Percentiles rank a stretch among this genome's conserved stretches.
Conservation (phyloP, 2,888 invertebrate species). For the Aphodius sticticus region DNA sequence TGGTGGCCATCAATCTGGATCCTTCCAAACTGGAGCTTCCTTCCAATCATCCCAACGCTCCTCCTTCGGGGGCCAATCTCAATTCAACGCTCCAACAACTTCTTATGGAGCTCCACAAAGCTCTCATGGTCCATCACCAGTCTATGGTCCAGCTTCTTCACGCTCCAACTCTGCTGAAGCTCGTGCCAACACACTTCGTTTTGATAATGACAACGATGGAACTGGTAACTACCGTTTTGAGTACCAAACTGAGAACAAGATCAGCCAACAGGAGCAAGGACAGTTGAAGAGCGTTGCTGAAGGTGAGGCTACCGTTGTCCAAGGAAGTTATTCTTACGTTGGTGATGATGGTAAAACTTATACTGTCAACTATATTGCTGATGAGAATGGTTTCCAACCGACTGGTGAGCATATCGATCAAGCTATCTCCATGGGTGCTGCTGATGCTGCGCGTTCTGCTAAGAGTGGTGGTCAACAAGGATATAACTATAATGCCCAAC, state of each 20-base stretch:
- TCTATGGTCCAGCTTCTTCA: slow-evolving; percentile 15
- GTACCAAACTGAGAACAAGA: slow-evolving; percentile 62
- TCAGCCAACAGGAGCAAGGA: slow-evolving; percentile 60
- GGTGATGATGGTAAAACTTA: slow-evolving; percentile 62
- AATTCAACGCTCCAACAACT: slow-evolving; percentile 4
- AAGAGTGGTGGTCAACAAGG: slow-evolving; percentile 44
- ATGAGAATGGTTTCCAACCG: slow-evolving; percentile 62
- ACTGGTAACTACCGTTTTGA: slow-evolving; percentile 62
- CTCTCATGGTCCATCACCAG: slow-evolving; percentile 8
- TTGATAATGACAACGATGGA: slow-evolving; percentile 58
- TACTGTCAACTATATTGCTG: slow-evolving; percentile 62
- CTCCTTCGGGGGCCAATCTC: background rate
- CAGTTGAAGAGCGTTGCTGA: slow-evolving; percentile 57
- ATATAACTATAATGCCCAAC: slow-evolving; percentile 19
- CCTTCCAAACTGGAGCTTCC: background rate
- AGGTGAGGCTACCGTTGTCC: slow-evolving; percentile 57
- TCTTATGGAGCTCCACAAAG: slow-evolving; percentile 6
- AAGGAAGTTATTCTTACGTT: slow-evolving; percentile 63
- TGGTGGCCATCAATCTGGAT: slow-evolving; percentile 17
- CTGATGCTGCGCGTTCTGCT: slow-evolving; percentile 40
- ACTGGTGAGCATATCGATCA: slow-evolving; percentile 36
- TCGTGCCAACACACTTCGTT: slow-evolving; percentile 52
- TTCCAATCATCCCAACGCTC: background rate
- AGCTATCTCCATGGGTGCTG: slow-evolving; percentile 27
- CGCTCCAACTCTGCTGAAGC: slow-evolving; percentile 20